Percentiles rank a stretch among this genome's conserved stretches.
These are phyloP conservation scores for Trochalopteron elliotii DNA, from an alignment of 2,113 vertebrate species.

Conservation along the genomic window DNA sequence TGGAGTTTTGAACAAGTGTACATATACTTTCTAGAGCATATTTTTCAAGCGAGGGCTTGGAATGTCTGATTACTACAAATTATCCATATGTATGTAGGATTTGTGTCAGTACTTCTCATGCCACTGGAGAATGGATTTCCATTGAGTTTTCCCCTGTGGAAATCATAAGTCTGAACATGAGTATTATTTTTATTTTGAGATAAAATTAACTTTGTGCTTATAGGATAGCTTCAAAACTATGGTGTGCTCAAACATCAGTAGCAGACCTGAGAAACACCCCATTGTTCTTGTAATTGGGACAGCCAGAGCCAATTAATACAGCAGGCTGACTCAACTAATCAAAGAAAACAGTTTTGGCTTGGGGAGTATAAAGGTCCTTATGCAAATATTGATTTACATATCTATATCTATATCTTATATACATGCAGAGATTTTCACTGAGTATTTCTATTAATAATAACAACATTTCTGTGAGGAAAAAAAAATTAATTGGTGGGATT, in stretches of 20 bases:
- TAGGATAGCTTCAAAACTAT: background rate
- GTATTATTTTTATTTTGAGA: conserved; percentile 31
- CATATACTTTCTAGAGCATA: background rate
- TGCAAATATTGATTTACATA: conserved; percentile 21
- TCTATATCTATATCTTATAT: conserved; percentile 10
- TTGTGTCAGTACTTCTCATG: conserved; percentile 27
- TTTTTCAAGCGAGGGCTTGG: conserved; percentile 20
- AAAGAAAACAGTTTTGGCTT: conserved; percentile 33
- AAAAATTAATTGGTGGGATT: background rate
- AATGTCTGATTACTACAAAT: conserved; percentile 63
- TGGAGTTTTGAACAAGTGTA: conserved; percentile 14
- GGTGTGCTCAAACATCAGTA: background rate
- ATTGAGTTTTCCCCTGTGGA: conserved; percentile 38
- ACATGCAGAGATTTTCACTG: background rate
- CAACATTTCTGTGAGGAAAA: background rate
- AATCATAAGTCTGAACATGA: background rate
- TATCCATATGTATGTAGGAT: conserved; percentile 72
- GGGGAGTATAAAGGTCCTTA: conserved; percentile 17
- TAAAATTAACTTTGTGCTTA: conserved; percentile 18
- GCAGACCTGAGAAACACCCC: conserved; percentile 1
- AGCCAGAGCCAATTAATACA: conserved; percentile 3
- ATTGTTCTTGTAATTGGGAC: conserved; percentile 20
- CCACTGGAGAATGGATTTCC: conserved; percentile 37
- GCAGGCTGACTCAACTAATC: background rate
- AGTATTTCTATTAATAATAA: background rate